These are phyloP conservation scores for Colistium nudipinnis DNA, from an alignment of 2,113 vertebrate genomes.

Conservation along the genomic window DNA sequence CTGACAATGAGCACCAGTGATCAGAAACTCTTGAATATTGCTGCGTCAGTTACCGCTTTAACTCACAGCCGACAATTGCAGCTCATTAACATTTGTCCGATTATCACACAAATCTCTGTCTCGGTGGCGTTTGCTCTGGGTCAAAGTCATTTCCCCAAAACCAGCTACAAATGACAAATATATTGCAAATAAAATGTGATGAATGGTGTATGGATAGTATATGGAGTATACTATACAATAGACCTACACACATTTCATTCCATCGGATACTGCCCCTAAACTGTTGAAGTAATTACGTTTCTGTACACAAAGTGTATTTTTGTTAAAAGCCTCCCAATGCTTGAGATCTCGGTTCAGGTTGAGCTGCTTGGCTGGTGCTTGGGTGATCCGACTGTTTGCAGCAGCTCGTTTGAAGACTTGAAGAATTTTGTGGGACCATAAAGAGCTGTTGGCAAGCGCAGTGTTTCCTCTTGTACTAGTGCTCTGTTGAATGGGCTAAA, in stretches of 20 bases:
- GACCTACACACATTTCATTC: not conserved
- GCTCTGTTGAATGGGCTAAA: conserved; percentile 39
- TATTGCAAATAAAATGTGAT: too few species aligned
- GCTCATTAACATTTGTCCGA: not conserved
- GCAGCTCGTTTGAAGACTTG: conserved; percentile 22
- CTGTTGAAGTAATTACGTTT: not conserved
- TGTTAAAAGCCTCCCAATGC: not conserved
- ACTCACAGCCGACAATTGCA: not conserved
- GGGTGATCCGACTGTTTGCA: conserved; percentile 25
- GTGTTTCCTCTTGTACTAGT: conserved; percentile 38
- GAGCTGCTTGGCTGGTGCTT: conserved; percentile 12
- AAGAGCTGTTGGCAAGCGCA: conserved; percentile 32
- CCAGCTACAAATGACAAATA: not conserved
- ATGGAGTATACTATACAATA: not conserved
- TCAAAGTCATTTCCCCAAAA: not conserved
- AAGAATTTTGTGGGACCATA: conserved; percentile 42
- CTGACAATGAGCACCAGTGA: not conserved
- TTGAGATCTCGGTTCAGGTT: not conserved
- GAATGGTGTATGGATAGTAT: too few species aligned
- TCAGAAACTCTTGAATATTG: not conserved
- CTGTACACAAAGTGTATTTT: not conserved
- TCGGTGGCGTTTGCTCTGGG: not conserved
- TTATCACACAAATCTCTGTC: not conserved
- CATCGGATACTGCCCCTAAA: not conserved
- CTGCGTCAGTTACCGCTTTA: too few species aligned